These are phyloP conservation scores for Pterophyllum scalare DNA, from an alignment of 2,113 vertebrate species.

Conservation along the genomic window DNA sequence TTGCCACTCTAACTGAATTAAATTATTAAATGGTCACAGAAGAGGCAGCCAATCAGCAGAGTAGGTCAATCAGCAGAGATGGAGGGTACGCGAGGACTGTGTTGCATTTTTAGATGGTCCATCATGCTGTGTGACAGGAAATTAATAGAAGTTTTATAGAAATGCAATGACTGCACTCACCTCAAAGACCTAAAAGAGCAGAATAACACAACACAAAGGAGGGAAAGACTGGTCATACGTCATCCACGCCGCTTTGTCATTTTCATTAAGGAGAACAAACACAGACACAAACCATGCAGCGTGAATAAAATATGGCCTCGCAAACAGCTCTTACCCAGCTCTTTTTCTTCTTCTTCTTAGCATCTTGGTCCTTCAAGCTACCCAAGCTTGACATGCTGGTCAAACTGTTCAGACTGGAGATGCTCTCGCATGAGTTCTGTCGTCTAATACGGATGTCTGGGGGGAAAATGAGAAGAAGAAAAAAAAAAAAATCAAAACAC, in stretches of 20 bases:
- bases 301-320: not conserved
- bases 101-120: slow-evolving; percentile 4
- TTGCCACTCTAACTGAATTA: slow-evolving; percentile 27
- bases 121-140: slow-evolving; percentile 44
- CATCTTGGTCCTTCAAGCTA: slow-evolving; percentile 91
- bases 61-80: slow-evolving; percentile 58
- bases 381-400: slow-evolving; percentile 93
- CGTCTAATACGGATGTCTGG: slow-evolving; percentile 90
- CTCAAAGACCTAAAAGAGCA: slow-evolving; percentile 64
- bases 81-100: not conserved
- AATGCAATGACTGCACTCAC: slow-evolving; percentile 48
- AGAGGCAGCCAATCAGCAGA: slow-evolving; percentile 18
- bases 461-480: not conserved
- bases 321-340: slow-evolving; percentile 87
- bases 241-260: slow-evolving; percentile 13
- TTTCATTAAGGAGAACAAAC: slow-evolving; percentile 4
- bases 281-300: slow-evolving; percentile 6
- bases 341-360: slow-evolving; percentile 97
- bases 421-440: slow-evolving; percentile 97
- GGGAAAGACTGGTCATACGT: slow-evolving; percentile 50
- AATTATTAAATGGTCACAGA: slow-evolving; percentile 14
- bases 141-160: slow-evolving; percentile 10
- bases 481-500: not conserved
- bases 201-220: slow-evolving; percentile 60
- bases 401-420: slow-evolving; percentile 96